Conservation (phyloP, 2,888 invertebrate species). For the Drosophila multiciliata region DNA sequence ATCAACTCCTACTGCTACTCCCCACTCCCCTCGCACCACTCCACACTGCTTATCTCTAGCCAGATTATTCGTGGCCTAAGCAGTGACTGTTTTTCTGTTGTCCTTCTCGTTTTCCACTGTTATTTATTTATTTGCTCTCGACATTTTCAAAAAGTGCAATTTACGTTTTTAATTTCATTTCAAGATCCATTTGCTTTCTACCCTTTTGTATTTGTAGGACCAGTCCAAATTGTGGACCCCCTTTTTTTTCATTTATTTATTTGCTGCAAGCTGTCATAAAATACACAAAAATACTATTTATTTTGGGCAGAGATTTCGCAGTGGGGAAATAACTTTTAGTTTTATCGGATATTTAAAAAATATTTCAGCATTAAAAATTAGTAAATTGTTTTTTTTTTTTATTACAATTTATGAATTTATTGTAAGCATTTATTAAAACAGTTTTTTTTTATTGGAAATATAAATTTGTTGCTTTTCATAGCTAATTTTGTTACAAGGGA, state of each 20-base stretch:
- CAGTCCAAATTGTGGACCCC: slow-evolving; percentile 13
- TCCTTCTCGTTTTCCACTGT: slow-evolving; percentile 21
- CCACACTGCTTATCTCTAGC: slow-evolving; percentile 31
- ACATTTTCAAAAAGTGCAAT: slow-evolving; percentile 57
- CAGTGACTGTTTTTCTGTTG: slow-evolving; percentile 9
- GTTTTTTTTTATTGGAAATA: neutral
- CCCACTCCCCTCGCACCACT: neutral
- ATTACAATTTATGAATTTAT: neutral
- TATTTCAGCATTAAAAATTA: neutral
- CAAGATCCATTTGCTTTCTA: slow-evolving; percentile 53
- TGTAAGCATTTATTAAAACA: neutral
- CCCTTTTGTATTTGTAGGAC: slow-evolving; percentile 13
- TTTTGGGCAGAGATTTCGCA: neutral
- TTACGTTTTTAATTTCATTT: slow-evolving; percentile 73
- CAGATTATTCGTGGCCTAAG: slow-evolving; percentile 31
- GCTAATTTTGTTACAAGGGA: neutral
- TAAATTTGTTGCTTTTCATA: neutral
- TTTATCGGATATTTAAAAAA: neutral
- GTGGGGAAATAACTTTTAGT: neutral
- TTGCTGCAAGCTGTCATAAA: slow-evolving; percentile 6
- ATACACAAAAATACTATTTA: neutral
- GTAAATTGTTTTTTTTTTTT: no score
- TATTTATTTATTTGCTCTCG: slow-evolving; percentile 63
- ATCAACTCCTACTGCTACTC: neutral
- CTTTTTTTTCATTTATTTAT: slow-evolving; percentile 12